Evolutionary conservation across 1,140 invertebrate species (phyloP).

Genomic region (Brachionus manjavacas): DNA sequence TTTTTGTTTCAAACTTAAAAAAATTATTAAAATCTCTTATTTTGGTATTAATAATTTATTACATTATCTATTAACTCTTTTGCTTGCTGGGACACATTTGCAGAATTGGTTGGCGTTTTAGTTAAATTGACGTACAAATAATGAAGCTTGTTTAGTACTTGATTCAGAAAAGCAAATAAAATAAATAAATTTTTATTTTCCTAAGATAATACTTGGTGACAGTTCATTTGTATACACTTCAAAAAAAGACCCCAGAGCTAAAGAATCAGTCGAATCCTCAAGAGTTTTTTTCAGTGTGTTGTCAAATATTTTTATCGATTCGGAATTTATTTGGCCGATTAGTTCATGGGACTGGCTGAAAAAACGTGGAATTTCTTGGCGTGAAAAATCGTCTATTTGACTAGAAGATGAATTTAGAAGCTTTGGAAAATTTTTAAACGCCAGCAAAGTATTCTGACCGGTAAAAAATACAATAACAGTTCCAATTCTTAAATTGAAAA

Average conservation of each 20-base stretch:
- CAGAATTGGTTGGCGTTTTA: neutral
- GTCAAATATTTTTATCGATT: neutral
- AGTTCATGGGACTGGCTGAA: neutral
- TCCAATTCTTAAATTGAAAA: constrained; percentile 10
- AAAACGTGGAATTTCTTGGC: neutral
- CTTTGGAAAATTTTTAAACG: neutral
- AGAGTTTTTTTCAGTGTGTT: neutral
- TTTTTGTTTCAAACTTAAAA: neutral
- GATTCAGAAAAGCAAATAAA: neutral
- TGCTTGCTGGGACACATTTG: neutral
- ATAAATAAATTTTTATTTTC: neutral
- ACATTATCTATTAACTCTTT: no score
- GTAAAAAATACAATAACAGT: constrained; percentile 31
- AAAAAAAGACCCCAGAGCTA: neutral
- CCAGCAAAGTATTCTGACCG: constrained; percentile 9
- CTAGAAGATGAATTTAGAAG: neutral
- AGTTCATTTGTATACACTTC: neutral
- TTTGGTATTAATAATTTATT: no score
- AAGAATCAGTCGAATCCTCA: neutral
- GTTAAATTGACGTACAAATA: neutral
- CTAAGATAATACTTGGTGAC: neutral
- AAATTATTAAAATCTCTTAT: neutral
- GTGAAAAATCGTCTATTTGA: constrained; percentile 24
- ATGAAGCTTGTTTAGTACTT: neutral
- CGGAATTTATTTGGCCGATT: neutral